These are phyloP conservation scores for Pachyuromys duprasi DNA, from an alignment of 2,797 vertebrate genomes.

Conservation along the genomic window DNA sequence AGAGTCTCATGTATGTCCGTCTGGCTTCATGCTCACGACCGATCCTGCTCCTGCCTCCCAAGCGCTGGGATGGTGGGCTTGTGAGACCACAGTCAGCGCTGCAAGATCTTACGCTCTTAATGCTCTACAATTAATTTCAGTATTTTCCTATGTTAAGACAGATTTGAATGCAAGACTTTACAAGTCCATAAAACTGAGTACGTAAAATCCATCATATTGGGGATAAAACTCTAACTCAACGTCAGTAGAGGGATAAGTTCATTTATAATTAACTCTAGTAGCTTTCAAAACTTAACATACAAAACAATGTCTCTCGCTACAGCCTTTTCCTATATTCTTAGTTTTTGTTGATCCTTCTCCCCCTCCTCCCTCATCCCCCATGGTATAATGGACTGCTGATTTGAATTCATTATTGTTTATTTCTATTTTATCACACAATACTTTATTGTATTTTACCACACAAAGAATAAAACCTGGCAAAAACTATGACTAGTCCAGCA, in stretches of 20 bases:
- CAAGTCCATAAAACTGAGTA: not conserved
- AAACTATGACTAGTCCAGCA: not conserved
- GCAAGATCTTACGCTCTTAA: not conserved
- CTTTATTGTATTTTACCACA: no score
- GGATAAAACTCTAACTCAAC: not conserved
- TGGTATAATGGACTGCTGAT: not conserved
- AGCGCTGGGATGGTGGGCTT: not conserved
- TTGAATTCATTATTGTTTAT: not conserved
- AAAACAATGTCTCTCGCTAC: not conserved
- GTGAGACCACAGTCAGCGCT: not conserved
- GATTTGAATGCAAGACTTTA: slow-evolving; percentile 18
- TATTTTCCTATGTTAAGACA: not conserved
- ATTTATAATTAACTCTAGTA: not conserved
- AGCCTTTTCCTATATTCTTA: not conserved
- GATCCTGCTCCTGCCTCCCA: not conserved
- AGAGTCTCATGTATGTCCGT: not conserved
- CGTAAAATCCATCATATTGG: not conserved
- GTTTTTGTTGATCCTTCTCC: not conserved
- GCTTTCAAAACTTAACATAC: not conserved
- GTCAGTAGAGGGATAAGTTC: not conserved
- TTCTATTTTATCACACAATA: not conserved
- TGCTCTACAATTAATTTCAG: not conserved
- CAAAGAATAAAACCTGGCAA: not conserved
- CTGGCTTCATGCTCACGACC: not conserved
- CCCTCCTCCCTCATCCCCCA: not conserved